Evolutionary conservation across 2,888 invertebrate species (phyloP).

Genomic region (Melolontha melolontha): DNA sequence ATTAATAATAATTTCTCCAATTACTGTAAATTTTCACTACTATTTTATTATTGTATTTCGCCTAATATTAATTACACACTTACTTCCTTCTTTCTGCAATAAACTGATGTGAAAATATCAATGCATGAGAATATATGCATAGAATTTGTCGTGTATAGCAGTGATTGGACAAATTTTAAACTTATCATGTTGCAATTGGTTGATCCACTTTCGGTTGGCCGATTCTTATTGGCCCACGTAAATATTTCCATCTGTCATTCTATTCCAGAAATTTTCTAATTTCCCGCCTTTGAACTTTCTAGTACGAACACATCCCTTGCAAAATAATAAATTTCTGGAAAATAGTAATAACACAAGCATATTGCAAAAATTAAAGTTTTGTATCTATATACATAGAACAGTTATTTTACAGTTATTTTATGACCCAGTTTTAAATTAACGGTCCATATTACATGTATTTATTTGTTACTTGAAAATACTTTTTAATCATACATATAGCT

Average conservation of each 20-base stretch:
- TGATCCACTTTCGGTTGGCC: constrained; percentile 70
- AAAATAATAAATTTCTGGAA: background rate
- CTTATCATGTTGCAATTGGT: constrained; percentile 67
- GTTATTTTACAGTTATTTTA: too few relatives aligned
- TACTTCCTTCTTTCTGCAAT: constrained; percentile 20
- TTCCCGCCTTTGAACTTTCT: constrained; percentile 23
- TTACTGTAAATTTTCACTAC: background rate
- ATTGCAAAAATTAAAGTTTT: background rate
- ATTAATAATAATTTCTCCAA: too few relatives aligned
- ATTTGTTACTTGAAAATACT: too few relatives aligned
- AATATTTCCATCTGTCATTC: constrained; percentile 19
- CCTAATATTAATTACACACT: constrained; percentile 16
- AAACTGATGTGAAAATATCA: constrained; percentile 48
- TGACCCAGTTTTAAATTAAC: too few relatives aligned
- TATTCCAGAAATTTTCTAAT: constrained; percentile 24
- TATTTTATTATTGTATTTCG: constrained; percentile 21
- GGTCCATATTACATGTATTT: too few relatives aligned
- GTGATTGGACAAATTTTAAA: constrained; percentile 67
- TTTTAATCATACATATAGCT: too few relatives aligned
- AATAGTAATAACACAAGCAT: background rate
- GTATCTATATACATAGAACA: too few relatives aligned
- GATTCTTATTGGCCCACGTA: constrained; percentile 77
- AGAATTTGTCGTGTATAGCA: constrained; percentile 68
- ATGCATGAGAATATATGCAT: constrained; percentile 57
- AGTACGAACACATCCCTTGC: background rate